Conservation (phyloP, 2,113 vertebrate species). For the Pseudonaja textilis region DNA sequence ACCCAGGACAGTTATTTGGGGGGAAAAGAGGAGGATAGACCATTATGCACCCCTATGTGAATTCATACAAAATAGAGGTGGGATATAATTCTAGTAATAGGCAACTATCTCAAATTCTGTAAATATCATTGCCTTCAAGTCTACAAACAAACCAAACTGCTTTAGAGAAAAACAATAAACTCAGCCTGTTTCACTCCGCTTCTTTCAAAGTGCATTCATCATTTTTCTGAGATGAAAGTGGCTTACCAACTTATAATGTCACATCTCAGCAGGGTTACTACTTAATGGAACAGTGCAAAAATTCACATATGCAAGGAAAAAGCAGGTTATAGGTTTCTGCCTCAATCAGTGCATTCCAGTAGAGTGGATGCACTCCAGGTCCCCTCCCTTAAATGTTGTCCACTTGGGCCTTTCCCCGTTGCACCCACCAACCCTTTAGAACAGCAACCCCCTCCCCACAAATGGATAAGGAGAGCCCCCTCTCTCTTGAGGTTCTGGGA, state of each 20-base stretch:
- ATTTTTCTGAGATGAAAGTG: neutral
- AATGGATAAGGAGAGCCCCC: neutral
- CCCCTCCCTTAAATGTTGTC: neutral
- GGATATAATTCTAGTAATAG: neutral
- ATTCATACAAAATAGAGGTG: neutral
- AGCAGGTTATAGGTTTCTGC: neutral
- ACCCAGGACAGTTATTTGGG: neutral
- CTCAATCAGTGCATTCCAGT: neutral
- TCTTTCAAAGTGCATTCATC: neutral
- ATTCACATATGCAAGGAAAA: neutral
- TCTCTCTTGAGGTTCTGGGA: neutral
- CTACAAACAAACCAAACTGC: neutral
- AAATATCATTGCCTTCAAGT: neutral
- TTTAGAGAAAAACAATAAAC: neutral
- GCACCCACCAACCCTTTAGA: neutral
- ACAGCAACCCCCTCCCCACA: neutral
- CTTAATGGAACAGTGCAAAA: neutral
- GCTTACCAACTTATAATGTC: neutral
- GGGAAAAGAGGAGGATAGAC: neutral
- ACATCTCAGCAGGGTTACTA: neutral
- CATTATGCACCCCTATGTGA: neutral
- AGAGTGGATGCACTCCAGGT: neutral
- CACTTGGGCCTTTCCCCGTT: neutral
- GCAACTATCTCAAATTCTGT: neutral
- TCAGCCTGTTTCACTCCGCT: neutral